Evolutionary conservation across 2,888 invertebrate species (phyloP), one percentile per base, ranked within the genome.

Genomic region (Leptothorax acervorum): DNA sequence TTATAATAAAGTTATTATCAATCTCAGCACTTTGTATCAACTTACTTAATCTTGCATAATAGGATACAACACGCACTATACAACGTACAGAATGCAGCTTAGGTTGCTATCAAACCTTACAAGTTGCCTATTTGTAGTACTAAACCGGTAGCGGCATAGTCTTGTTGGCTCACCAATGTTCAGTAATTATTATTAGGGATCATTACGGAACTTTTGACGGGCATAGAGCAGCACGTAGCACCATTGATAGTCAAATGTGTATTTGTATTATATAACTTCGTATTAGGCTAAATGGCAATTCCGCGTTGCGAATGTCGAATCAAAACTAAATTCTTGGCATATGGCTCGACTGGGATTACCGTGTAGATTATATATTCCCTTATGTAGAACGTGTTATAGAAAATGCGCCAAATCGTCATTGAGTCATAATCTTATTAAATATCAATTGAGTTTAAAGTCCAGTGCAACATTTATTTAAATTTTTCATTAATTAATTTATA

Each of bases 101-200:
- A 76, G 23, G 3, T 23, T 55, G 55, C 45, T 31, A 70, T 57
- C n/a, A 70, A 68, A 78, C 18, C 76, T 66, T 39, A 53, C 12
- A 23, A 45, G 31, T 23, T 70, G 42, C 23, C 11, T 28, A 78
- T 57, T 45, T 78, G 31, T 70, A 35, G 31, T 11, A n/a, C 6
- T 45, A 35, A 78, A 78, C 15, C 11, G 31, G 1, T 15, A 8
- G 6, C 39, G 39, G 53, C 8, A 70, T 31, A 11, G 78, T 70
- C 23, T 78, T 11, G 42, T 39, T 28, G 39, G 11, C n/a, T 42
- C n/a, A 70, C 45, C 12, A 15, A 35, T 71, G 45, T 48, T 60
- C 45, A 57, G 35, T 71, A 79, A 48, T 79, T 79, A 4, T 79
- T 79, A 78, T 70, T 70, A 18, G n/a, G 55, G 55, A 78, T 78